Conservation (phyloP, 2,113 vertebrate species). For the human region DNA sequence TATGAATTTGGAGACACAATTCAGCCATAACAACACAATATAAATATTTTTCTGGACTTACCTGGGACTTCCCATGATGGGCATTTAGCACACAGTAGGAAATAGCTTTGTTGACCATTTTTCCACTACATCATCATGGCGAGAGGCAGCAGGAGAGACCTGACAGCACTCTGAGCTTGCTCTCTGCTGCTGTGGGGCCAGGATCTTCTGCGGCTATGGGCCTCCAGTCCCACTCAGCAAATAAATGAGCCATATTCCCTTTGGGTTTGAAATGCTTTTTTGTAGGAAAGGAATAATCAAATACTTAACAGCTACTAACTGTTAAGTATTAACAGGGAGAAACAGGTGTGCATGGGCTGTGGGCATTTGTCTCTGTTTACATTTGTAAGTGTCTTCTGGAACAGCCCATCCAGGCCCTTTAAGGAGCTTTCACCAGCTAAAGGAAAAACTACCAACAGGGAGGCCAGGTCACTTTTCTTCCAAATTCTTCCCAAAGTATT, state of each 20-base stretch:
- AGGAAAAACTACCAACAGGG: background rate
- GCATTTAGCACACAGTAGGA: slow-evolving; percentile 9
- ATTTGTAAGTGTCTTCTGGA: background rate
- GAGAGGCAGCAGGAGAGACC: background rate
- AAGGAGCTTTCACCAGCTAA: background rate
- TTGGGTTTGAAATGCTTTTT: background rate
- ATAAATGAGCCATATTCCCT: background rate
- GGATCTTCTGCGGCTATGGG: background rate
- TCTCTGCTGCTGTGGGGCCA: background rate
- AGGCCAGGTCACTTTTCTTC: background rate
- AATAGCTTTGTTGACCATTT: background rate
- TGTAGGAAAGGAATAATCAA: slow-evolving; percentile 20
- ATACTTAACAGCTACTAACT: slow-evolving; percentile 4
- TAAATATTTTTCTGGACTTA: background rate
- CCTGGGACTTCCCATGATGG: background rate
- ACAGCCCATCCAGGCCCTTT: background rate
- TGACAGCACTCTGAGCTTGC: background rate
- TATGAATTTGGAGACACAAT: background rate
- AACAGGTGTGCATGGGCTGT: background rate
- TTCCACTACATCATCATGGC: background rate
- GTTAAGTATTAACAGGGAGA: background rate
- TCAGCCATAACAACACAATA: background rate
- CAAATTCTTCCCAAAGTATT: background rate
- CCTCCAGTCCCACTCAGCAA: background rate
- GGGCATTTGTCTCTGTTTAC: slow-evolving; percentile 21